phyloP scores from a whole-genome alignment of 2,888 invertebrate genomes.

The Dryobota labecula region DNA sequence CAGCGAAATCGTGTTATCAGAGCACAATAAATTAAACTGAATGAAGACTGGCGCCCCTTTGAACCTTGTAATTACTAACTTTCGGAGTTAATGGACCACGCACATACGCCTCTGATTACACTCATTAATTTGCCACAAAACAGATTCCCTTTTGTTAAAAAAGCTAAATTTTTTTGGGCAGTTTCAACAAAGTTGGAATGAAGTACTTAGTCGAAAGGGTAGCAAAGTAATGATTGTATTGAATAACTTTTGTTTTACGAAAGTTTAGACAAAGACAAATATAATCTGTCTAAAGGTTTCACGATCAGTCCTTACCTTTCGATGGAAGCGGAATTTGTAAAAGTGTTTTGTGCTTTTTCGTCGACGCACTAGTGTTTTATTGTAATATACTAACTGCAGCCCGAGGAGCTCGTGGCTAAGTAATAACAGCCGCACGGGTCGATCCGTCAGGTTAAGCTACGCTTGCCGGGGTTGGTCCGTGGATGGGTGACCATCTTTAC shows the following conservation, averaged over 20 bases:
- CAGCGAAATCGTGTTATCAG: not conserved
- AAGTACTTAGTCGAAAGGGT: not conserved
- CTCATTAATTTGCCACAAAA: not conserved
- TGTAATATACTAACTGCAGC: no score
- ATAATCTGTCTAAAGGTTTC: not conserved
- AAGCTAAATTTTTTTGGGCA: not conserved
- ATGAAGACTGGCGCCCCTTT: no score
- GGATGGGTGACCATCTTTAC: no score
- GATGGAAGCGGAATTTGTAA: not conserved
- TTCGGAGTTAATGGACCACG: not conserved
- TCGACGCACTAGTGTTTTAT: not conserved
- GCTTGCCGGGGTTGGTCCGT: no score
- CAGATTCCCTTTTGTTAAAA: not conserved
- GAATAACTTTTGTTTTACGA: slow-evolving; percentile 28
- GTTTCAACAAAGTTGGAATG: not conserved
- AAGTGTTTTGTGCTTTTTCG: not conserved
- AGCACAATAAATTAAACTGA: slow-evolving; percentile 11
- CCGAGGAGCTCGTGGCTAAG: no score
- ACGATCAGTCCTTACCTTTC: not conserved
- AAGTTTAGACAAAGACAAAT: slow-evolving; percentile 34
- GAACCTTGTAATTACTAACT: slow-evolving; percentile 10
- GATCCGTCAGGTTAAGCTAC: no score
- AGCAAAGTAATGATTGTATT: slow-evolving; percentile 20
- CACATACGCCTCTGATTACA: slow-evolving; percentile 16
- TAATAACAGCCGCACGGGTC: no score